Conservation (phyloP, 1,140 invertebrate genomes). For the Hylaeus anthracinus region DNA sequence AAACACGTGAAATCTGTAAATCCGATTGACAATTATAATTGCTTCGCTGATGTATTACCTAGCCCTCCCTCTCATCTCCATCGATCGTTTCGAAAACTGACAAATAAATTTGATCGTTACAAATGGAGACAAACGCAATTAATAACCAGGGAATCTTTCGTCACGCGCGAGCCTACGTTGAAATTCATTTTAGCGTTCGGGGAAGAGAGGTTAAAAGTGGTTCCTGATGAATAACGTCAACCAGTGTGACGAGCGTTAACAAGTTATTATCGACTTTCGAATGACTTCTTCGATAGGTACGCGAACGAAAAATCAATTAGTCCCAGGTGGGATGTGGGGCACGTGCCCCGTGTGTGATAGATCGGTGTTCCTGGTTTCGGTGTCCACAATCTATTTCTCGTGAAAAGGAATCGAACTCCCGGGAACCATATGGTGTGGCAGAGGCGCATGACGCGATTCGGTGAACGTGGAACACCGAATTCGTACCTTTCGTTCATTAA, state of each 20-base stretch:
- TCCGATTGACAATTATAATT: neutral
- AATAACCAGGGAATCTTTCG: neutral
- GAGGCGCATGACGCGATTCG: conserved; percentile 39
- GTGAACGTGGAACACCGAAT: neutral
- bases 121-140: conserved; percentile 2
- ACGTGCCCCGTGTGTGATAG: conserved; percentile 53
- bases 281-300: conserved; percentile 21
- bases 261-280: conserved; percentile 41
- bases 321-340: conserved; percentile 18
- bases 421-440: conserved; percentile 54
- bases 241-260: conserved; percentile 38
- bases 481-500: neutral
- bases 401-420: conserved; percentile 26
- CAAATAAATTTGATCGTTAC: conserved; percentile 1
- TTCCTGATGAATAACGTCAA: conserved; percentile 11
- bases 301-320: conserved; percentile 50
- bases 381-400: conserved; percentile 38
- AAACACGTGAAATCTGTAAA: neutral
- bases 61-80: neutral
- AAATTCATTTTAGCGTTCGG: conserved; percentile 1
- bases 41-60: neutral
- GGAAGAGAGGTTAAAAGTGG: conserved; percentile 18
- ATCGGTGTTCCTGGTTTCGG: conserved; percentile 48
- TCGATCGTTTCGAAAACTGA: neutral
- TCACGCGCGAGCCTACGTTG: neutral